A percentile compares a stretch with the other conserved stretches of the same genome.
Evolutionary conservation across 2,797 vertebrate species (phyloP).

Genomic region (Poliocrania exsul): DNA sequence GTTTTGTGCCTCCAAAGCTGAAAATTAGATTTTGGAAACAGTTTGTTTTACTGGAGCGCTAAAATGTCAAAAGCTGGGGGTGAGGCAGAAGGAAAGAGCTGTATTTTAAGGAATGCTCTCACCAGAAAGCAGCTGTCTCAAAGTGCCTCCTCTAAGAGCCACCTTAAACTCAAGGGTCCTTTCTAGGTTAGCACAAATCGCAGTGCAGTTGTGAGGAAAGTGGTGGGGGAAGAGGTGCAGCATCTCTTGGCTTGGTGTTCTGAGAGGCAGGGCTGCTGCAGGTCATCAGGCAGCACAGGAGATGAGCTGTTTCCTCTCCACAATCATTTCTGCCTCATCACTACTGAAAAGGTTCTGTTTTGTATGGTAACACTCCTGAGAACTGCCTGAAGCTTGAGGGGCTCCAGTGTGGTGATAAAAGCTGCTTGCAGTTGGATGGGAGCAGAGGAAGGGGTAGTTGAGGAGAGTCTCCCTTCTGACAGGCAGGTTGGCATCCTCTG

Average conservation of each 20-base stretch:
- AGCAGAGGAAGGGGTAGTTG: not conserved
- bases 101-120: constrained; percentile 36
- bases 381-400: not conserved
- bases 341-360: not conserved
- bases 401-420: not conserved
- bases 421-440: not conserved
- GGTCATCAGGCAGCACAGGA: not conserved
- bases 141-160: not conserved
- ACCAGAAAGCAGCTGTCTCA: not conserved
- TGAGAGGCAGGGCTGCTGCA: not conserved
- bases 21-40: constrained; percentile 25
- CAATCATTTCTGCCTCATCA: not conserved
- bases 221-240: not conserved
- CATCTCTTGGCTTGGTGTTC: not conserved
- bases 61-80: constrained; percentile 39
- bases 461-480: not conserved
- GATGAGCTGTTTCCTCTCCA: not conserved
- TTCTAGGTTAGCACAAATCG: not conserved
- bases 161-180: not conserved
- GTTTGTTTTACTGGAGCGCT: constrained; percentile 29
- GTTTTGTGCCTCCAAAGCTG: constrained; percentile 32
- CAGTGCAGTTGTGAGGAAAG: not conserved
- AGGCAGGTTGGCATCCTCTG: not conserved
- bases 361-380: not conserved
- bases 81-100: not conserved